phyloP scores from a whole-genome alignment of 2,113 vertebrate genomes.

The Gavialis gangeticus region DNA sequence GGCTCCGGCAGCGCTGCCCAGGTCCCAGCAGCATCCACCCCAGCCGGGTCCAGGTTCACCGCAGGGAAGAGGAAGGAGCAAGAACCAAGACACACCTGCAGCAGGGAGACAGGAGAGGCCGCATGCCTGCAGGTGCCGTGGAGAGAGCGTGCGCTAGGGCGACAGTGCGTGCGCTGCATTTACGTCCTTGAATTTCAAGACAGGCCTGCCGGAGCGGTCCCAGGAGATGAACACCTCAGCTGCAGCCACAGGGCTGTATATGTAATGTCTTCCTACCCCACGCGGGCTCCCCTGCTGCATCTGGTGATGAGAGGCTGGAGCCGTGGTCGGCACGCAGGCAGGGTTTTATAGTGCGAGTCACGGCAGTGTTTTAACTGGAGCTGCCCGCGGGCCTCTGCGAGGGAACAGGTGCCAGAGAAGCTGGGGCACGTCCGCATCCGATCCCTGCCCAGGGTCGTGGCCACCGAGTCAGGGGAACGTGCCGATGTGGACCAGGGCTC shows the following conservation, averaged over 20 bases:
- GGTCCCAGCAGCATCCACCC: no score
- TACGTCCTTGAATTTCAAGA: background rate
- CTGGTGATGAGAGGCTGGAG: background rate
- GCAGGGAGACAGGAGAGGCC: no score
- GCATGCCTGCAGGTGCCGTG: no score
- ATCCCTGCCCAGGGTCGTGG: background rate
- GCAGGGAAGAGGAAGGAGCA: no score
- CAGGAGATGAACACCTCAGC: background rate
- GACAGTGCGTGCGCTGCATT: background rate
- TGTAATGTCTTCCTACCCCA: background rate
- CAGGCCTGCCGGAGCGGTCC: background rate
- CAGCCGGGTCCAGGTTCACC: no score
- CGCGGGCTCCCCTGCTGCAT: background rate
- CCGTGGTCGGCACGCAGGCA: rapidly evolving
- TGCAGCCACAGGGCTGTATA: background rate
- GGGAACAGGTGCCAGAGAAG: background rate
- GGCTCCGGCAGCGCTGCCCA: no score
- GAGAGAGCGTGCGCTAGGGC: background rate
- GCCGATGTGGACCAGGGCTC: background rate
- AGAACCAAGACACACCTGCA: no score
- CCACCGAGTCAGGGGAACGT: background rate
- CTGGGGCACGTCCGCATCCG: background rate
- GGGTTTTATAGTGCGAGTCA: background rate
- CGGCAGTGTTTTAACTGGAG: background rate
- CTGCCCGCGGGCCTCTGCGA: background rate